Evolutionary conservation across 1,140 invertebrate species (phyloP), one percentile per base, ranked within the genome.

Genomic region (Penaeus japonicus): DNA sequence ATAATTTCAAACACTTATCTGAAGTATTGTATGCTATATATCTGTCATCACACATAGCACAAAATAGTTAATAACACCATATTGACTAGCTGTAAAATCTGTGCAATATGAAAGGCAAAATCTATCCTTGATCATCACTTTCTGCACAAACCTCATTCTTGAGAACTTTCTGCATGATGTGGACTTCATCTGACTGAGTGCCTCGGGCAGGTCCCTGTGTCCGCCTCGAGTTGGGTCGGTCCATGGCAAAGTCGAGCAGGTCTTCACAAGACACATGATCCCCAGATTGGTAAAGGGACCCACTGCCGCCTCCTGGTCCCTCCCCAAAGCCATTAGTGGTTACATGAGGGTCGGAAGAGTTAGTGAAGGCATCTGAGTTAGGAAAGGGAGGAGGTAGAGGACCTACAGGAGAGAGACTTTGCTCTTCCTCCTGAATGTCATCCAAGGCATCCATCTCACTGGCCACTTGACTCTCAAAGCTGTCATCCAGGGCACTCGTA

Each of bases 181-280:
- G 75, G 32, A 89, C 96, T 94, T 98, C 97, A 92, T 98, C 97
- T 0, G 96, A 97, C 90, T 97, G 96, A 1, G 95, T 94, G 2
- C 96, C 96, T 78, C 96, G 94, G n/a, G 95, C 95, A n/a, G 95
- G 94, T 0, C 96, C 96, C 35, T 93, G 93, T 5, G 94, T 94
- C 84, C 94, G 91, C 77, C 93, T 91, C 4, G 92, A 92, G 90
- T 95, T 96, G 0, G 96, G 96, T 84, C 96, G 96, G 91, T 96
- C 95, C 91, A 97, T 95, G 10, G 97, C 96, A 93, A 98, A 98
- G 91, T 98, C 97, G 39, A 98, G 92, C 62, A 98, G 93, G 94
- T 98, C 97, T 93, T 98, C 97, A 91, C 97, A 98, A 81, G 97
- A 97, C 0, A 98, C 97, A 91, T 97, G 96, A 92, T 97, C 96